Evolutionary conservation across 2,888 invertebrate species (phyloP), one percentile per base, ranked within the genome.

Genomic region (Mamestra brassicae): DNA sequence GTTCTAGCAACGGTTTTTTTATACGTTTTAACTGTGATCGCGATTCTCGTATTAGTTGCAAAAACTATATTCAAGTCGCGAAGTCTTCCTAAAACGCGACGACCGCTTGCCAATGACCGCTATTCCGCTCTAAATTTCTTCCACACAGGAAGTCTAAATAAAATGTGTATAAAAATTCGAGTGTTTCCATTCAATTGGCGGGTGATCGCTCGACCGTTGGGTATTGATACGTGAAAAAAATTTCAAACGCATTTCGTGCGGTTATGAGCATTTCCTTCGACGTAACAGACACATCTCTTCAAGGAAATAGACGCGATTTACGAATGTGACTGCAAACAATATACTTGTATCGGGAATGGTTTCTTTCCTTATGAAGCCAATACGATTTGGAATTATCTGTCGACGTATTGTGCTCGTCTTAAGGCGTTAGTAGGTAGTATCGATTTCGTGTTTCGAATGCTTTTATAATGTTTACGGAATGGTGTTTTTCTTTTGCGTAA

Each of bases 151-250:
- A 85, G 80, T 81, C 69, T 81, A 80, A 75, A 77, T 81, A 80
- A 75, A 77, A 81, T 68, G 78, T 71, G 78, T 80, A 80, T 78
- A 83, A 79, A 76, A 83, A 81, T 74, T 81, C 70, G 79, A 83
- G 74, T 79, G 79, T 81, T 84, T 84, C 81, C 78, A 84, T 86
- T 85, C 85, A 73, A 84, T 82, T 84, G 79, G 79, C 75, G 63
- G 74, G 73, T 75, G 86, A 79, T 84, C 80, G 71, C 70, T 78
- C 80, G 81, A 85, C 79, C 80, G 77, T 69, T 65, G 80, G 77
- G 85, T 89, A 90, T 89, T 88, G 90, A 90, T 91, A 91, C 88
- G 90, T 89, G 89, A 88, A 91, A 91, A 91, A 89, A 80, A 86
- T 86, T 90, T 84, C 71, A 84, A 88, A 85, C 87, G 60, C 67